Evolutionary conservation across 1,140 invertebrate genomes (phyloP).

Genomic region (Dolichoris vasculosae): DNA sequence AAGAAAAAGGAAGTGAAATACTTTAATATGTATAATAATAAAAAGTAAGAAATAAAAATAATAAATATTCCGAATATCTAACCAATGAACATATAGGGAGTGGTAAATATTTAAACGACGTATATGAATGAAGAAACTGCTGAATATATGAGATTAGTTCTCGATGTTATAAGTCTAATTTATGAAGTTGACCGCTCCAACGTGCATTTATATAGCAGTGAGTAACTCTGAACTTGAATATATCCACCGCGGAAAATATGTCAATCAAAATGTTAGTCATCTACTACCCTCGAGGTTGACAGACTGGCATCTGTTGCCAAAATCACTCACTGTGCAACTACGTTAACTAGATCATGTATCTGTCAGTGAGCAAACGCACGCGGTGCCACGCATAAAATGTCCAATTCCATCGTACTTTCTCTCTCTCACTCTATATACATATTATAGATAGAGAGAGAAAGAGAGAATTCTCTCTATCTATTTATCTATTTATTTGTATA

Average conservation of each 20-base stretch:
- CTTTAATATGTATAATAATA: background rate
- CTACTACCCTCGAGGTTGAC: slow-evolving; percentile 62
- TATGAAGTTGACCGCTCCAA: background rate
- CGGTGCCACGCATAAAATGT: background rate
- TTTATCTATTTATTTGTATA: background rate
- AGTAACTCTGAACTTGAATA: background rate
- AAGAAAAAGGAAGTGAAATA: no score
- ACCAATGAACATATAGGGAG: background rate
- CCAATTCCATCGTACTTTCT: background rate
- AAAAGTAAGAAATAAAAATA: background rate
- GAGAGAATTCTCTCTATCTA: background rate
- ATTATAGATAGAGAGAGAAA: no score
- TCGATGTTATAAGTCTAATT: background rate
- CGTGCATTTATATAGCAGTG: background rate
- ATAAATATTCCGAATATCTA: background rate
- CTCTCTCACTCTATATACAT: background rate
- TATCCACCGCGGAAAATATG: slow-evolving; percentile 68
- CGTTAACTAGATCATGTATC: slow-evolving; percentile 29
- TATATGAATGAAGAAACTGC: background rate
- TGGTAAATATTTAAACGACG: background rate
- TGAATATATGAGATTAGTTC: background rate
- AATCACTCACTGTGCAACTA: slow-evolving; percentile 38
- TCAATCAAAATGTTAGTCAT: slow-evolving; percentile 67
- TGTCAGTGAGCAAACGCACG: background rate
- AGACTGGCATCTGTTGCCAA: slow-evolving; percentile 68